These are phyloP conservation scores for Anthophora plumipes DNA, from an alignment of 2,888 invertebrate genomes.

Conservation along the genomic window DNA sequence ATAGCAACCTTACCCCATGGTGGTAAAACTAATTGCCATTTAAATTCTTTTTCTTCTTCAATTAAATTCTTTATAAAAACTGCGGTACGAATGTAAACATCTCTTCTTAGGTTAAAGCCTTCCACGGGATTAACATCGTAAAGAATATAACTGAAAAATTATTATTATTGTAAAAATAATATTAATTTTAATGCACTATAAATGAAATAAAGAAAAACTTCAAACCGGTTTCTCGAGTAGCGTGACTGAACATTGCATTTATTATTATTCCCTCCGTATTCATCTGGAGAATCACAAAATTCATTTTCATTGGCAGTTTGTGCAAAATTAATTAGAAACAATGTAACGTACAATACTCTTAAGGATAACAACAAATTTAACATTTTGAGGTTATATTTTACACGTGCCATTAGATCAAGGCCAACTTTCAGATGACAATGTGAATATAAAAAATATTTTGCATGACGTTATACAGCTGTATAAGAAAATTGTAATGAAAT, in stretches of 20 bases:
- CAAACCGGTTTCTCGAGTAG: conserved; percentile 67
- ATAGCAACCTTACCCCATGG: conserved; percentile 92
- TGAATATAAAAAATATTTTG: conserved; percentile 1
- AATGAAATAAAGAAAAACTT: conserved; percentile 30
- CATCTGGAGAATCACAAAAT: conserved; percentile 53
- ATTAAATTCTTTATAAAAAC: conserved; percentile 90
- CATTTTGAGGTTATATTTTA: conserved; percentile 58
- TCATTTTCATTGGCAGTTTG: conserved; percentile 20
- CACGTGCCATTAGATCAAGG: not conserved
- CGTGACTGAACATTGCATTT: conserved; percentile 47
- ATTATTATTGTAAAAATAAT: conserved; percentile 20
- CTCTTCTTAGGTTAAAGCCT: conserved; percentile 98
- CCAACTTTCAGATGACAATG: not conserved
- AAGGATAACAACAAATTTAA: conserved; percentile 13
- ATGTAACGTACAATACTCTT: conserved; percentile 29
- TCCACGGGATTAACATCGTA: conserved; percentile 98
- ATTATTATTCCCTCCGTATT: conserved; percentile 27
- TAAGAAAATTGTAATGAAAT: not conserved
- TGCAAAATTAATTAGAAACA: conserved; percentile 31
- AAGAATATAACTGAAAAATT: conserved; percentile 89
- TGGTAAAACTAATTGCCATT: conserved; percentile 92
- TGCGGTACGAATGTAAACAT: conserved; percentile 97
- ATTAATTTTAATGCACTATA: not conserved
- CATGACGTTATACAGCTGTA: not conserved
- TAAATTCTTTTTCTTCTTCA: conserved; percentile 84